Evolutionary conservation across 2,888 invertebrate genomes (phyloP), one percentile per base, ranked within the genome.

Genomic region (Troides aeacus): DNA sequence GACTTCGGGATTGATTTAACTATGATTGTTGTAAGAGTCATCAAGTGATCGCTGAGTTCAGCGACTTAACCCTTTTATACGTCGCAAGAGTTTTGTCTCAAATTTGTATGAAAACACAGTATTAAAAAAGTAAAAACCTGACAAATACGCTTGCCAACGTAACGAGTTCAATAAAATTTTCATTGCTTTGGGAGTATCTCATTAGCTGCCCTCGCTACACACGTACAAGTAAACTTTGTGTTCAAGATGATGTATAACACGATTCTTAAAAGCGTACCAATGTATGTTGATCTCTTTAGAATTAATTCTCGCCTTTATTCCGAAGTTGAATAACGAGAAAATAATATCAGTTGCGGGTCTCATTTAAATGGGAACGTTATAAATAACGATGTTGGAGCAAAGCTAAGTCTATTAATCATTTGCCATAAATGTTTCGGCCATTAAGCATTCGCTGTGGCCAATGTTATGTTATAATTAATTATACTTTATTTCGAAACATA

Each of bases 401-500:
- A 59, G 59, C 59, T 59, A 17, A 46, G 50, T 57, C 59, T 65
- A 57, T 65, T 65, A 65, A 50, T 15, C n/a, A 65, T 64, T 24
- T 53, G 36, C 36, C 58, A 21, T 50, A 65, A 65, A 65, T 50
- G 65, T 65, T 57, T 65, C 21, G 65, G 65, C n/a, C 65, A 59
- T 65, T 65, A 23, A 65, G 59, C 46, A 50, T 30, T 18, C 59
- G 10, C 23, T 42, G 23, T 57, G 57, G 57, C 23, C 56, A 23
- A 57, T 23, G 23, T 57, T 57, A 57, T 57, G 57, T 57, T 57
- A 57, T 57, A 23, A 57, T 57, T 57, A 57, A 23, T 57, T n/a
- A 42, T 12, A 59, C 6, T 17, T 59, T 12, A 59, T 56, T 56
- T n/a, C 8, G 7, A 56, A 56, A 56, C 21, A 21, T 24, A 24